Conservation (phyloP, 2,797 vertebrate genomes). For the Eulemur rubriventer region DNA sequence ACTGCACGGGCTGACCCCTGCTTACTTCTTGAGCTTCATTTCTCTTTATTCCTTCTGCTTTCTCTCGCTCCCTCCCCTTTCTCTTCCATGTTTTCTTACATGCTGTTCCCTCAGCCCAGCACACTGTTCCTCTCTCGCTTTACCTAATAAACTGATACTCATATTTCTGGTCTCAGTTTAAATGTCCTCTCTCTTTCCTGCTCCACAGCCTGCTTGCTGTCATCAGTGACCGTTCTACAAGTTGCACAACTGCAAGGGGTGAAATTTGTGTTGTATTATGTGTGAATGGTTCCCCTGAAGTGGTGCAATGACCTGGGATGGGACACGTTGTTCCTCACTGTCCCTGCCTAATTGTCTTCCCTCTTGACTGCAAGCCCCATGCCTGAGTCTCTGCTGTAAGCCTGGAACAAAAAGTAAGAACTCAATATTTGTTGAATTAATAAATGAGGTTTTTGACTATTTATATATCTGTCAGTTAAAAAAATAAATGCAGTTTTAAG, state of each 20-base stretch:
- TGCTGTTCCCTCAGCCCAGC: neutral
- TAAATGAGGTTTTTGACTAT: neutral
- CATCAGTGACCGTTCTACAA: neutral
- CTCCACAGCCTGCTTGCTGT: neutral
- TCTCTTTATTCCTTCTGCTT: neutral
- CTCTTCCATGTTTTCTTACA: neutral
- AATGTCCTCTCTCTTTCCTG: neutral
- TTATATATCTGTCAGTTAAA: neutral
- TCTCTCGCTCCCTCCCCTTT: neutral
- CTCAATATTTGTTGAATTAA: conserved; percentile 16
- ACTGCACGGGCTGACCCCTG: neutral
- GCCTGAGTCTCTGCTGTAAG: neutral
- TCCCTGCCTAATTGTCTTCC: neutral
- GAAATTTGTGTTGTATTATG: neutral
- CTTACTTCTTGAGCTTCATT: neutral
- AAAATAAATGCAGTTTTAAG: neutral
- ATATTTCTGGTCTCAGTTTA: neutral
- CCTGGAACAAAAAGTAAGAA: neutral
- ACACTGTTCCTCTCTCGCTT: neutral
- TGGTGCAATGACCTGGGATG: neutral
- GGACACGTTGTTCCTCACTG: neutral
- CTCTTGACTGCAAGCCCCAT: neutral
- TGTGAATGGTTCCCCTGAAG: neutral
- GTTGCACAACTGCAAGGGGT: neutral
- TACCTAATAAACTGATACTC: neutral